A percentile compares a stretch with the other conserved stretches of the same genome.
Conservation (phyloP, 2,888 invertebrate species). For the Phaedon cochleariae region DNA sequence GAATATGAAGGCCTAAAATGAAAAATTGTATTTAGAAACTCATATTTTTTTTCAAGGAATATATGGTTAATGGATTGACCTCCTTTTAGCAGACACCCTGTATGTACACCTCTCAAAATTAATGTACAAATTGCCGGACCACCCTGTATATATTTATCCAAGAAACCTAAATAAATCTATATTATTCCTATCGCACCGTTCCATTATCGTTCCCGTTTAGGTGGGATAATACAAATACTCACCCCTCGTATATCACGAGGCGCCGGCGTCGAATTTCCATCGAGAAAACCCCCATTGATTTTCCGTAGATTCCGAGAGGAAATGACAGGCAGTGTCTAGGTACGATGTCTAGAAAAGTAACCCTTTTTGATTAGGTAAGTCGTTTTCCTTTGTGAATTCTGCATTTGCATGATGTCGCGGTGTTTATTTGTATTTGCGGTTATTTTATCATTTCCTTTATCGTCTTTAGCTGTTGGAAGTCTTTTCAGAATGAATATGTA, state of each 20-base stretch:
- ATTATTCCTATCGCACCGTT: too few species aligned
- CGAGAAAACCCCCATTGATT: conserved; percentile 29
- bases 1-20: too few species aligned
- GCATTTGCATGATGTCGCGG: neutral
- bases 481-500: too few species aligned
- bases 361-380: conserved; percentile 51
- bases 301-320: conserved; percentile 25
- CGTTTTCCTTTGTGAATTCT: conserved; percentile 27
- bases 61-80: too few species aligned
- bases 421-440: conserved; percentile 14
- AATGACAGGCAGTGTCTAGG: conserved; percentile 42
- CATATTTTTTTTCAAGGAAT: too few species aligned
- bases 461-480: neutral
- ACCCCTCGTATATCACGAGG: neutral
- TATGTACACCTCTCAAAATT: too few species aligned
- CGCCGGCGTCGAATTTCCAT: conserved; percentile 26
- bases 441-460: conserved; percentile 12
- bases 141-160: too few species aligned
- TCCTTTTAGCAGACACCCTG: too few species aligned
- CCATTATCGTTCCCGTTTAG: too few species aligned
- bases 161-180: too few species aligned
- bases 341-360: conserved; percentile 47
- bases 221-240: neutral
- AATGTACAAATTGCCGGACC: too few species aligned
- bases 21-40: too few species aligned